Conservation (phyloP, 1,140 invertebrate genomes). For the Lasaia peninsularis region DNA sequence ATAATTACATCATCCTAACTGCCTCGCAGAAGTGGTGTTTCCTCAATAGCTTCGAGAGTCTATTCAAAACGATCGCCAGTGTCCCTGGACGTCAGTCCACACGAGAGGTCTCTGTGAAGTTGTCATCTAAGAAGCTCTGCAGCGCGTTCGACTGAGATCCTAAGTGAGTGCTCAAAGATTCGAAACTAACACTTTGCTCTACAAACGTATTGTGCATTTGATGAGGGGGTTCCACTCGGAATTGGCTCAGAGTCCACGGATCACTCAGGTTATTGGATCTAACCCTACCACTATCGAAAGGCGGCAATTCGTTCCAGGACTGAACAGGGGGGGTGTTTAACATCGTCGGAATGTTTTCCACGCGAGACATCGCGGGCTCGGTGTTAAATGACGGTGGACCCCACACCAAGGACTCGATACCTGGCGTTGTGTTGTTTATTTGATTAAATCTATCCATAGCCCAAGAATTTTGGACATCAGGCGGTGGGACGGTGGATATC, state of each 20-base stretch:
- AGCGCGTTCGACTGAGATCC: conserved; percentile 41
- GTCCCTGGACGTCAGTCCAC: conserved; percentile 51
- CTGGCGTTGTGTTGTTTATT: conserved; percentile 32
- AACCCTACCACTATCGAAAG: conserved; percentile 42
- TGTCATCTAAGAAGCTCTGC: conserved; percentile 56
- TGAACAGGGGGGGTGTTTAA: conserved; percentile 49
- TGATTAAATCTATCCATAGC: conserved; percentile 43
- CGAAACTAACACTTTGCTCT: conserved; percentile 56
- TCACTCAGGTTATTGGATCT: conserved; percentile 42
- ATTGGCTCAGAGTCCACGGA: conserved; percentile 58
- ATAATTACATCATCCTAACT: conserved; percentile 45
- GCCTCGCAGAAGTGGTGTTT: conserved; percentile 16
- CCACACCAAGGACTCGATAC: conserved; percentile 59
- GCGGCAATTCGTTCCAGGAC: conserved; percentile 41
- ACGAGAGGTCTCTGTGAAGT: conserved; percentile 53
- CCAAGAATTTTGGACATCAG: conserved; percentile 47
- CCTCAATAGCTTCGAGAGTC: conserved; percentile 13
- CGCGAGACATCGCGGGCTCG: conserved; percentile 36
- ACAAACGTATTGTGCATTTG: conserved; percentile 57
- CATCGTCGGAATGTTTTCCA: conserved; percentile 40
- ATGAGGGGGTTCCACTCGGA: conserved; percentile 53
- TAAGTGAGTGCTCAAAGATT: conserved; percentile 46
- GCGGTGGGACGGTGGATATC: conserved; percentile 34
- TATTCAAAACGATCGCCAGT: conserved; percentile 16
- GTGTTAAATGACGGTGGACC: conserved; percentile 36